Conservation (phyloP, 37 sponge, comb jelly and placozoan genomes). For the Ianthella basta region DNA sequence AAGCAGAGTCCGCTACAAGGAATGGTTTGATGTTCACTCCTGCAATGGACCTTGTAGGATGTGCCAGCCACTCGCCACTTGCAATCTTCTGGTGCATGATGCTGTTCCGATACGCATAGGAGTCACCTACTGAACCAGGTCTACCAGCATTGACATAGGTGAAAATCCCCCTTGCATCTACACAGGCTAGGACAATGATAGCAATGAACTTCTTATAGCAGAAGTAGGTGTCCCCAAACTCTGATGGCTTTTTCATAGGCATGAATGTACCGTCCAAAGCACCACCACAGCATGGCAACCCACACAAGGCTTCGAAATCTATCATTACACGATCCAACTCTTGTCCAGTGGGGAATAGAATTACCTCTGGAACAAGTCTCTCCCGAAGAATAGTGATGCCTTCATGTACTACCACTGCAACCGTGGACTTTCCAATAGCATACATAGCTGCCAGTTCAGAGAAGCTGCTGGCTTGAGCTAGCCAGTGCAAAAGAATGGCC, state of each 20-base stretch:
- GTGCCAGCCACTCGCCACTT: neutral
- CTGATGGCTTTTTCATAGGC: conserved; percentile 22
- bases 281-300: conserved; percentile 26
- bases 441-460: conserved; percentile 8
- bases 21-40: neutral
- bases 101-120: conserved; percentile 1
- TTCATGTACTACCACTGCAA: conserved; percentile 3
- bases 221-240: conserved; percentile 15
- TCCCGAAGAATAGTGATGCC: neutral
- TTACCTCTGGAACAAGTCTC: neutral
- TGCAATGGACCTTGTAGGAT: neutral
- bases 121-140: conserved; percentile 32
- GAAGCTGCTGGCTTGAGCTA: neutral
- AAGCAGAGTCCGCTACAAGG: conserved; percentile 31
- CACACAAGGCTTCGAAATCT: conserved; percentile 17
- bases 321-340: conserved; percentile 4
- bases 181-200: conserved; percentile 19
- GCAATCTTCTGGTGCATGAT: neutral
- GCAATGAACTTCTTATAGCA: conserved; percentile 32
- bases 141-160: conserved; percentile 34
- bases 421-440: conserved; percentile 21
- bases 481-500: conserved; percentile 32
- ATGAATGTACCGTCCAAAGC: conserved; percentile 35
- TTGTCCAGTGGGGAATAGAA: conserved; percentile 10
- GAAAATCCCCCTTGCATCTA: conserved; percentile 33